Evolutionary conservation across 2,888 invertebrate species (phyloP).

Genomic region (Adelphocoris suturalis): DNA sequence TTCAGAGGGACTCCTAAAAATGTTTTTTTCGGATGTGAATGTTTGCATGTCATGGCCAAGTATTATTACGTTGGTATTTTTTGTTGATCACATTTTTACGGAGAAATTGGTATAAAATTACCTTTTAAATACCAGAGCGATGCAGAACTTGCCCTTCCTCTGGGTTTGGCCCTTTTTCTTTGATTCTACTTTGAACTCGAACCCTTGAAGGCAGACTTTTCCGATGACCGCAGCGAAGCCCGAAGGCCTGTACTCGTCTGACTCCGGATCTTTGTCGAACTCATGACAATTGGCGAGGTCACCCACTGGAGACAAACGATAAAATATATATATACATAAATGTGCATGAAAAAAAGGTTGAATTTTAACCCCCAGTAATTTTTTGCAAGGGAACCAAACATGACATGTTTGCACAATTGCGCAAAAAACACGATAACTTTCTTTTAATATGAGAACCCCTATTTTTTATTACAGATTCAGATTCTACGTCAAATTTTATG

Average conservation of each 20-base stretch:
- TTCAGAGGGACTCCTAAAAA: too few relatives aligned
- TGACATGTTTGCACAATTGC: too few relatives aligned
- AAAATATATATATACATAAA: neutral
- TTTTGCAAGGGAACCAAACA: too few relatives aligned
- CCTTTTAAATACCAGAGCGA: conserved; percentile 57
- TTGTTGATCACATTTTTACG: too few relatives aligned
- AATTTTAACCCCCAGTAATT: too few relatives aligned
- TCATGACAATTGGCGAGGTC: conserved; percentile 48
- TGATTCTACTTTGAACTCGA: conserved; percentile 30
- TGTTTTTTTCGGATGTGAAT: too few relatives aligned
- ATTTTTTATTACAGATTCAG: too few relatives aligned
- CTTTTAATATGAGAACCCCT: too few relatives aligned
- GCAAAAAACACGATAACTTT: too few relatives aligned
- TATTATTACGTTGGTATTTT: too few relatives aligned
- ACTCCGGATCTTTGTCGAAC: conserved; percentile 16
- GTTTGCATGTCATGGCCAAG: too few relatives aligned
- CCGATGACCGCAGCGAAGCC: conserved; percentile 45
- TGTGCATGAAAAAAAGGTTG: neutral
- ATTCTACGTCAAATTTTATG: too few relatives aligned
- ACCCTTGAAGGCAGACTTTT: conserved; percentile 59
- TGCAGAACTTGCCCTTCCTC: conserved; percentile 55
- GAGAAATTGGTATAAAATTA: neutral
- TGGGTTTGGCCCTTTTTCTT: neutral
- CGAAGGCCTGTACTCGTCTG: neutral
- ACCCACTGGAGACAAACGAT: neutral